A percentile compares a stretch with the other conserved stretches of the same genome.
phyloP scores from a whole-genome alignment of 2,888 invertebrate species.

The Netelia inedita region DNA sequence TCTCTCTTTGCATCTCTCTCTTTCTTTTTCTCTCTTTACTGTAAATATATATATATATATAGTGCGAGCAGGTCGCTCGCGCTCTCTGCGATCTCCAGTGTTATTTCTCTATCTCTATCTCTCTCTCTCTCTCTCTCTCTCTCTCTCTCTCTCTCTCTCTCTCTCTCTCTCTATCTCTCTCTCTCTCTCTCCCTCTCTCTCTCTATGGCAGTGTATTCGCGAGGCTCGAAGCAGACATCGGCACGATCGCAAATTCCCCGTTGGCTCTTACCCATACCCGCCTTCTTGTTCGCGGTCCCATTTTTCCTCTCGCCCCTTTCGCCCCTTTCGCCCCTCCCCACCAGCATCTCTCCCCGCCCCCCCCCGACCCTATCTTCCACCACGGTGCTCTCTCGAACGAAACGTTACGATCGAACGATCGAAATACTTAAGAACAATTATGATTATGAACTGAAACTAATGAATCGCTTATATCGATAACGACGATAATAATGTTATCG shows the following conservation, averaged over 20 bases:
- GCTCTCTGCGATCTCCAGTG: constrained; percentile 41
- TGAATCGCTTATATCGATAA: no score
- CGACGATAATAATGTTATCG: no score
- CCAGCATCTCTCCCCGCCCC: no score
- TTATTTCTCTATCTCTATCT: constrained; percentile 35
- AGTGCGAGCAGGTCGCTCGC: constrained; percentile 28
- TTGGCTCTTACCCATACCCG: constrained; percentile 42
- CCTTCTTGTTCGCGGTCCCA: constrained; percentile 31
- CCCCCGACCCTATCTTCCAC: no score
- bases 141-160: constrained; percentile 35
- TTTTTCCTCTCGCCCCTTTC: constrained; percentile 17
- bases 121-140: constrained; percentile 49
- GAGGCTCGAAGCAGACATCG: constrained; percentile 77
- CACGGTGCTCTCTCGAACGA: no score
- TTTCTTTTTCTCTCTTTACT: constrained; percentile 48
- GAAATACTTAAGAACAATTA: background rate
- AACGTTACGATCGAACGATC: background rate
- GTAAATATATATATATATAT: constrained; percentile 71
- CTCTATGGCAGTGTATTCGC: constrained; percentile 15
- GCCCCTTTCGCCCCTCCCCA: background rate
- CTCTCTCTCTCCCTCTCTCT: constrained; percentile 49
- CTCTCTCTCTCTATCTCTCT: constrained; percentile 39
- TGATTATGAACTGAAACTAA: background rate
- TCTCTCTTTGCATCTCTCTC: constrained; percentile 67
- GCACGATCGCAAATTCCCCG: constrained; percentile 79